Conservation (phyloP, 2,797 vertebrate species). For the Chrysocyon brachyurus region DNA sequence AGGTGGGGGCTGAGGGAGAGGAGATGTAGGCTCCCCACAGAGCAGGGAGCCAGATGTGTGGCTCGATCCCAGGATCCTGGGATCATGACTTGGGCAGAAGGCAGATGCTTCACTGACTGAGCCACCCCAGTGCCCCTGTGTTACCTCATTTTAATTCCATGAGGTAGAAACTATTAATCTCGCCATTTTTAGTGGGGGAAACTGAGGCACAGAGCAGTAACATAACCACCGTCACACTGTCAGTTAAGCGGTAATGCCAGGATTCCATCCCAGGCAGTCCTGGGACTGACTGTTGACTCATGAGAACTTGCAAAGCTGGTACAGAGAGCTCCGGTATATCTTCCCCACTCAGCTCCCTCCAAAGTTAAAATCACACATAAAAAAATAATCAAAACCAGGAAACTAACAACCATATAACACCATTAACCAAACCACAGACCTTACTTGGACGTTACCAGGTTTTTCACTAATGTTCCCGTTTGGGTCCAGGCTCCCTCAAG, state of each 20-base stretch:
- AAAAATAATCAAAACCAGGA: neutral
- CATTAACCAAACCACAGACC: neutral
- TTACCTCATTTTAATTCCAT: neutral
- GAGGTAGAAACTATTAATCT: neutral
- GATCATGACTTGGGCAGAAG: too few species aligned
- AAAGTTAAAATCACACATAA: neutral
- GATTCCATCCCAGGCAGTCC: neutral
- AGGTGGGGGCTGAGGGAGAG: too few species aligned
- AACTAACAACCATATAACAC: neutral
- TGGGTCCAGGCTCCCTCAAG: neutral
- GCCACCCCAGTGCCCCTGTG: too few species aligned
- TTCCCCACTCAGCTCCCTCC: neutral
- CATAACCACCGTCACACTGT: accelerated
- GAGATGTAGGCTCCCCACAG: too few species aligned
- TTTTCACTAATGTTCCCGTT: neutral
- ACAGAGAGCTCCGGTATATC: neutral
- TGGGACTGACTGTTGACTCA: neutral
- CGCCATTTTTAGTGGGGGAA: neutral
- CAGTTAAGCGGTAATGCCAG: neutral
- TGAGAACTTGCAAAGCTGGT: neutral
- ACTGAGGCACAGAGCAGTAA: neutral
- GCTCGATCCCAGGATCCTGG: too few species aligned
- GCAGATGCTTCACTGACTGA: too few species aligned
- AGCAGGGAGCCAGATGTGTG: too few species aligned
- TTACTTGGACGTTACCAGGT: neutral